These are phyloP conservation scores for Micrastur ruficollis DNA, from an alignment of 2,797 vertebrate genomes.

Conservation along the genomic window DNA sequence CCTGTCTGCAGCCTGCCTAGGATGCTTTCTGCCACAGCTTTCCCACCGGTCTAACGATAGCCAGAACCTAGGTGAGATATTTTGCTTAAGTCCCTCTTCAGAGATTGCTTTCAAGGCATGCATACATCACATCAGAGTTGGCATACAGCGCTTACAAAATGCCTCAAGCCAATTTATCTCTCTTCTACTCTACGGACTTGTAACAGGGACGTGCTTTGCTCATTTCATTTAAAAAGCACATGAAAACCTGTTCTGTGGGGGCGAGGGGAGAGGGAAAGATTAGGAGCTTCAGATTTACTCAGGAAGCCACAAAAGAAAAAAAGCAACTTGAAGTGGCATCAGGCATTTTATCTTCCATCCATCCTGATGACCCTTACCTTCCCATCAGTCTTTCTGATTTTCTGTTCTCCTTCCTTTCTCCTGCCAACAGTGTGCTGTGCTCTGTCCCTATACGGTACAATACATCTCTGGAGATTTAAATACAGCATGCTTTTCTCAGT, in stretches of 20 bases:
- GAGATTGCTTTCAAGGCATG: neutral
- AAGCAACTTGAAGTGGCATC: neutral
- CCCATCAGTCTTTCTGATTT: neutral
- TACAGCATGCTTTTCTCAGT: neutral
- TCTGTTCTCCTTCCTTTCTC: neutral
- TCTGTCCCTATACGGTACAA: neutral
- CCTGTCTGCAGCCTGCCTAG: neutral
- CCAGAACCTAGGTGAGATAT: neutral
- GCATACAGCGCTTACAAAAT: neutral
- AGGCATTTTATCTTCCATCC: neutral
- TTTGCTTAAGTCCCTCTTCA: neutral
- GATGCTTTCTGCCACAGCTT: neutral
- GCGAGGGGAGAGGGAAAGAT: neutral
- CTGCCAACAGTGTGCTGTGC: neutral
- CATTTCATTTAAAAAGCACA: neutral
- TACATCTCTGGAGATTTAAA: constrained; percentile 23
- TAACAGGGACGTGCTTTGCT: neutral
- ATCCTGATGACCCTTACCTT: neutral
- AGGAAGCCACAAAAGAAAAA: neutral
- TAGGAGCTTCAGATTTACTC: neutral
- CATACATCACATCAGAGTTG: neutral
- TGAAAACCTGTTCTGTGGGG: neutral
- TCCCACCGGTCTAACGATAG: neutral
- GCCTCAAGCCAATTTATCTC: neutral
- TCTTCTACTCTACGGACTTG: neutral